These are phyloP conservation scores for Limosa lapponica DNA, from an alignment of 2,797 vertebrate genomes.

Conservation along the genomic window DNA sequence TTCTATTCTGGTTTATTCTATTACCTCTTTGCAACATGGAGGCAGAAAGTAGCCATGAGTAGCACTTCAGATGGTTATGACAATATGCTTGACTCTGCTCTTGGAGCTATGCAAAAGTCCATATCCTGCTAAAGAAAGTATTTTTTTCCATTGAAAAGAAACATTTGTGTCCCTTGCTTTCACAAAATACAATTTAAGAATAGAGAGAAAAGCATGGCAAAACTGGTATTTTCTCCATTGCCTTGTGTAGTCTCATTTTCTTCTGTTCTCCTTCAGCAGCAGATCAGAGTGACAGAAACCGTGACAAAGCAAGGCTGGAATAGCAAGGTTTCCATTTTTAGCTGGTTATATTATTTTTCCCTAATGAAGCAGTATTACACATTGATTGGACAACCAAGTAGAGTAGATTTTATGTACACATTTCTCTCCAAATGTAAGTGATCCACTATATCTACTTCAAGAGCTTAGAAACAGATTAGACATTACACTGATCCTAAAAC, in stretches of 20 bases:
- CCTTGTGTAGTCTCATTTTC: neutral
- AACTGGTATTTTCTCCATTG: neutral
- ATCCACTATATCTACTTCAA: neutral
- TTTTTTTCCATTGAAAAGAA: neutral
- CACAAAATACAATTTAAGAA: neutral
- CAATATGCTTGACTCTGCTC: neutral
- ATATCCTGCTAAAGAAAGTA: neutral
- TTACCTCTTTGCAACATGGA: neutral
- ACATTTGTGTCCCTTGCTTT: neutral
- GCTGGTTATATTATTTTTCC: conserved; percentile 13
- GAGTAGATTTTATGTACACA: neutral
- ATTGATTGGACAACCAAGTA: neutral
- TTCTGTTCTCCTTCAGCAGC: neutral
- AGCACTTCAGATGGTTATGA: neutral
- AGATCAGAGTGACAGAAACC: neutral
- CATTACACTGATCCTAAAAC: conserved; percentile 4
- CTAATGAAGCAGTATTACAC: conserved; percentile 1
- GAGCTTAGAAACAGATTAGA: conserved; percentile 42
- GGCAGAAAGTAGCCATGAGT: neutral
- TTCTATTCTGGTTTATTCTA: neutral
- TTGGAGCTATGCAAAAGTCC: neutral
- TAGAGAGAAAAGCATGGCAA: neutral
- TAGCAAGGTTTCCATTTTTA: neutral
- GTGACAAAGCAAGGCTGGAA: neutral
- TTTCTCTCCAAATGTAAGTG: conserved; percentile 1